phyloP scores from a whole-genome alignment of 2,888 invertebrate genomes.

The Stenodema calcarata region DNA sequence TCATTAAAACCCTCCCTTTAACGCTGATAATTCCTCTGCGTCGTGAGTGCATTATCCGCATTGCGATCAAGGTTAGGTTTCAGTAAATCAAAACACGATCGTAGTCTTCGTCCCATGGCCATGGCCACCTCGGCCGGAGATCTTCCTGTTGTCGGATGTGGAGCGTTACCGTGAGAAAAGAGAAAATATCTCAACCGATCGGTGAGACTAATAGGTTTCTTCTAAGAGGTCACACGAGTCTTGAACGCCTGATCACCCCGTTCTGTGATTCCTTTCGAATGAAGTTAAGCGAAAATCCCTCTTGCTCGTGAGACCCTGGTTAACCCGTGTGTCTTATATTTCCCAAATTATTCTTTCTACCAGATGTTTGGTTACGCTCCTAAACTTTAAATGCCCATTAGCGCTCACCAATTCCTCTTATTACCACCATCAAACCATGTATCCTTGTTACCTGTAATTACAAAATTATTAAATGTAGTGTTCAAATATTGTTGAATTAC shows the following conservation, averaged over 20 bases:
- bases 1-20: background rate
- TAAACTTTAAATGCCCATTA: no score
- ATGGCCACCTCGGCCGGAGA: background rate
- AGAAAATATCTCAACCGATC: background rate
- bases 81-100: background rate
- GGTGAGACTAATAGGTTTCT: background rate
- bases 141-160: background rate
- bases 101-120: no score
- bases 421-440: no score
- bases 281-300: no score
- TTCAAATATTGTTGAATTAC: no score
- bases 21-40: background rate
- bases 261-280: background rate
- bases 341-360: no score
- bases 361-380: no score
- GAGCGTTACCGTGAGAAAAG: background rate
- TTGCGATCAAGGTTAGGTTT: background rate
- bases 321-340: no score
- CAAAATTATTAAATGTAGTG: no score
- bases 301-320: no score
- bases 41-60: background rate
- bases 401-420: no score
- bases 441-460: no score
- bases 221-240: background rate
- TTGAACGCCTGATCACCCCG: background rate